Base-by-base conservation (phyloP, 2,797 vertebrate species). In the Corythornis leucogaster region DNA sequence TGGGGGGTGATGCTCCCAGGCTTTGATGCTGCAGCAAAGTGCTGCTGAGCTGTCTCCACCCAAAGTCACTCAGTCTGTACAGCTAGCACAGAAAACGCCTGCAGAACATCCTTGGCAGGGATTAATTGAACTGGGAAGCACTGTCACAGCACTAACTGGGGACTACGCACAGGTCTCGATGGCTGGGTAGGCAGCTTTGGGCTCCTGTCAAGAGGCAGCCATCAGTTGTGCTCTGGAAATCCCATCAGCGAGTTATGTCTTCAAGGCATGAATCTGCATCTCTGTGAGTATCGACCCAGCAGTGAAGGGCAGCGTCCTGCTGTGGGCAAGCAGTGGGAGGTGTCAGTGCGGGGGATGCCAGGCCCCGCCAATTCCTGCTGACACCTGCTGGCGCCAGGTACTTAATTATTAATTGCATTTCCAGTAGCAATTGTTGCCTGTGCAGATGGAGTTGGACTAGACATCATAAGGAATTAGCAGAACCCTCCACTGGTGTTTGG, bases 401-500 rank as follows among this genome's bases (percentile, higher is more conserved):
- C 75, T 95, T 88, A 95, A 96, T 96, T 95, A 95, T 96, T 96
- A 91, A 96, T 91, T 67, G 81, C 58, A 11, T 80, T 90, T 93
- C 91, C 88, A 82, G 88, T 46, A 71, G 90, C 90, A 75, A 83
- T 77, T 88, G 88, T 87, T 89, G 91, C 94, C 80, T 17, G 71
- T 33, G 75, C 86, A 31, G 31, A 89, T 80, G 73, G 61, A 91
- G 85, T 42, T 55, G 90, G 93, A 89, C 24, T 8, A 75, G 88
- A n/a, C 79, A 82, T 94, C 96, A 53, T 50, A 59, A 87, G 78
- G 93, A 91, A 96, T 96, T 91, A 96, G 91, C 77, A 61, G 80
- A 81, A 4, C 22, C 66, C 64, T 43, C 12, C 0, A 2, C 87
- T 46, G 67, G 74, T 6, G 9, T 4, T 80, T 1, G 6, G 54